These are phyloP conservation scores for Trichogramma pretiosum DNA, from an alignment of 1,140 invertebrate genomes.

Conservation along the genomic window DNA sequence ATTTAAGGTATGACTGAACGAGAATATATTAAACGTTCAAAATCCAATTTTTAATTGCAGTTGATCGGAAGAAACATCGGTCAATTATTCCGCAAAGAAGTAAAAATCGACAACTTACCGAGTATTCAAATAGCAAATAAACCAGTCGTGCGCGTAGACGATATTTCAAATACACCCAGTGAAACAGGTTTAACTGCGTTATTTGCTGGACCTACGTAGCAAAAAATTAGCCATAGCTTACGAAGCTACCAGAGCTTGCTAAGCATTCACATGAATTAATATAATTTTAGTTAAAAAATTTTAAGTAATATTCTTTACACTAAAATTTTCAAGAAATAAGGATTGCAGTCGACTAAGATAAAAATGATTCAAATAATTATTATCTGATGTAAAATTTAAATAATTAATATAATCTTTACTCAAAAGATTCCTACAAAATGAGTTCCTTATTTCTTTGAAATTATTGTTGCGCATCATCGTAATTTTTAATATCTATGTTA, in stretches of 20 bases:
- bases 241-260: constrained; percentile 32
- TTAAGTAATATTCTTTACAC: background rate
- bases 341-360: background rate
- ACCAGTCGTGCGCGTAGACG: constrained; percentile 39
- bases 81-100: constrained; percentile 77
- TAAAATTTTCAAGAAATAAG: constrained; percentile 9
- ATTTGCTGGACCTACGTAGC: constrained; percentile 46
- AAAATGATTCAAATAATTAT: background rate
- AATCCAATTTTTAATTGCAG: constrained; percentile 35
- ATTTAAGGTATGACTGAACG: background rate
- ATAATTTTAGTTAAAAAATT: constrained; percentile 10
- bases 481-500: constrained; percentile 4
- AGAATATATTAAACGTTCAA: background rate
- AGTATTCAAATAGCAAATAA: constrained; percentile 52
- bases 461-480: constrained; percentile 14
- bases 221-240: constrained; percentile 23
- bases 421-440: background rate
- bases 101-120: constrained; percentile 74
- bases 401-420: background rate
- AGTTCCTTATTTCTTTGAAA: constrained; percentile 12
- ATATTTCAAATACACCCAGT: constrained; percentile 36
- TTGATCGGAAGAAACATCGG: constrained; percentile 72
- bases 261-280: constrained; percentile 29
- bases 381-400: constrained; percentile 7
- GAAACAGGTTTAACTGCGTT: constrained; percentile 45